phyloP scores from a whole-genome alignment of 2,888 invertebrate genomes.

The Electrophaes corylata region DNA sequence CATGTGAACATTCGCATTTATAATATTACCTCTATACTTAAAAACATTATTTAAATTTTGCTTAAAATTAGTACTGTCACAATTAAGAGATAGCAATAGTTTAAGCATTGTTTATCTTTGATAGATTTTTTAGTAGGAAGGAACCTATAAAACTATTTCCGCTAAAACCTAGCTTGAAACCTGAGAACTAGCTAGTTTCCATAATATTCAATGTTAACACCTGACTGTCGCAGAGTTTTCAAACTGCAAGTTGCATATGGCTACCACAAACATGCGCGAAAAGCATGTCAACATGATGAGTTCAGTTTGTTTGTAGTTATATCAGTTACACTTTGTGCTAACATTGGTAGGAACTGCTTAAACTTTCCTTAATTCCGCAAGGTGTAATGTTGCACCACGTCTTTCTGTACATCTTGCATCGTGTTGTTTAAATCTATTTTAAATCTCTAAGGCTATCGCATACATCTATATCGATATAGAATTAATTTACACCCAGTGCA shows the following conservation, averaged over 20 bases:
- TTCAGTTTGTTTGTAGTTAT: slow-evolving; percentile 11
- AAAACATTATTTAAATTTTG: no score
- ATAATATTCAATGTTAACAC: slow-evolving; percentile 70
- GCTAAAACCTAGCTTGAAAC: background rate
- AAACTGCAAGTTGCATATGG: slow-evolving; percentile 56
- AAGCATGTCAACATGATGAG: slow-evolving; percentile 31
- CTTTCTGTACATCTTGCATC: background rate
- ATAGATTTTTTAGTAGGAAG: no score
- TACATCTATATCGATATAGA: no score
- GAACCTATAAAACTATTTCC: background rate
- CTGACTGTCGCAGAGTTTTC: slow-evolving; percentile 69
- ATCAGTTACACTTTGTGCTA: background rate
- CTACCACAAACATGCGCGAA: slow-evolving; percentile 52
- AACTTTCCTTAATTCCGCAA: background rate
- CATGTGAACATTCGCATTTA: no score
- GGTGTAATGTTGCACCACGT: background rate
- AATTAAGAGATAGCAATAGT: no score
- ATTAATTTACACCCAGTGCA: no score
- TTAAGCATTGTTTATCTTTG: no score
- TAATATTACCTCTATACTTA: no score
- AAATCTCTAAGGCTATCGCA: no score
- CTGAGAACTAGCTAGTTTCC: slow-evolving; percentile 37
- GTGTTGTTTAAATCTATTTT: no score
- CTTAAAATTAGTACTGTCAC: no score
- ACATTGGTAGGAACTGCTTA: background rate